These are phyloP conservation scores for Chalcosyrphus nemorum DNA, from an alignment of 2,888 invertebrate genomes.

Conservation along the genomic window DNA sequence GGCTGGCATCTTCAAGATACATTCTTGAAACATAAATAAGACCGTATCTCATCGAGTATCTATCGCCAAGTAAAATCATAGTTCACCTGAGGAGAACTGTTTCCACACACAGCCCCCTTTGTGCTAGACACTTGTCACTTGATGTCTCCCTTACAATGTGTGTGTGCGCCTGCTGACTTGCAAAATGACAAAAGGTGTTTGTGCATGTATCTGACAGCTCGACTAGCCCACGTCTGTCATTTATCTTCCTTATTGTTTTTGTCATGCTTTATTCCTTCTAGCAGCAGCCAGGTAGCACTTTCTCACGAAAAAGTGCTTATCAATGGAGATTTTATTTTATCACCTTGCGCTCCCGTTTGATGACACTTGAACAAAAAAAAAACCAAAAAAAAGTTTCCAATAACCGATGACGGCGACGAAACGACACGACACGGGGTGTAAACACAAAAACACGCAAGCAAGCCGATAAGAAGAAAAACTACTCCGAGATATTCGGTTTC, in stretches of 20 bases:
- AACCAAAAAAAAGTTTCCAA: slow-evolving; percentile 30
- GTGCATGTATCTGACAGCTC: slow-evolving; percentile 35
- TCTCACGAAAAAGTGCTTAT: slow-evolving; percentile 39
- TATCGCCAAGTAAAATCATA: background rate
- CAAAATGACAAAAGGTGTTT: slow-evolving; percentile 41
- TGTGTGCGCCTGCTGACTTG: slow-evolving; percentile 38
- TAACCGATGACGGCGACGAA: no score
- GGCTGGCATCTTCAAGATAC: background rate
- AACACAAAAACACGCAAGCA: slow-evolving; percentile 18
- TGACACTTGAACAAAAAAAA: slow-evolving; percentile 42
- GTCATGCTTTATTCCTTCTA: background rate
- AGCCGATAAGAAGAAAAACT: background rate
- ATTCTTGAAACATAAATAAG: background rate
- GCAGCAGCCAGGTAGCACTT: slow-evolving; percentile 1
- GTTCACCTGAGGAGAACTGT: background rate
- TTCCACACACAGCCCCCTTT: background rate
- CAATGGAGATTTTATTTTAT: slow-evolving; percentile 18
- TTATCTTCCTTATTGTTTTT: slow-evolving; percentile 22
- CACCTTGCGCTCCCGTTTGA: slow-evolving; percentile 10
- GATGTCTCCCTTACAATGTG: background rate
- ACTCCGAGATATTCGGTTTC: background rate
- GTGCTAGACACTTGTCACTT: background rate
- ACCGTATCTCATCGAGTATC: no score
- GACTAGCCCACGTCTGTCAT: slow-evolving; percentile 12
- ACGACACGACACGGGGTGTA: background rate